Conservation (phyloP, 2,113 vertebrate genomes). For the Dromaius novaehollandiae region DNA sequence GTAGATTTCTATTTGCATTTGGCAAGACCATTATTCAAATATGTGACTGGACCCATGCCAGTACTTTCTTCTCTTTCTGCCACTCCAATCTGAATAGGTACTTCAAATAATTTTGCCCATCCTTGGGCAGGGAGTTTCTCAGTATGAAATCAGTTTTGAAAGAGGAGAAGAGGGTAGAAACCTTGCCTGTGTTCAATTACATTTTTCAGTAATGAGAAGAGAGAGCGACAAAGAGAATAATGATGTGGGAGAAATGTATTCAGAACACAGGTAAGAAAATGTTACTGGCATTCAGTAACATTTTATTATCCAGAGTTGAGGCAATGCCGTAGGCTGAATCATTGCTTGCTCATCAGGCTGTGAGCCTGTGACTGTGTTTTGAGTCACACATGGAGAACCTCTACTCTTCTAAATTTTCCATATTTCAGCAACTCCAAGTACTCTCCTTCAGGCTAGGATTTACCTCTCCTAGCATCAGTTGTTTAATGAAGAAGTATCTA, state of each 20-base stretch:
- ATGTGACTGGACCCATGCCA: background rate
- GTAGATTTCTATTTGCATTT: background rate
- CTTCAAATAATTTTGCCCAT: background rate
- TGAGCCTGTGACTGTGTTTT: background rate
- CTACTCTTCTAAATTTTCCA: background rate
- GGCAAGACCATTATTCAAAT: background rate
- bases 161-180: background rate
- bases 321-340: background rate
- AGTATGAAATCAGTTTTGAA: background rate
- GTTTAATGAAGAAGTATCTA: background rate
- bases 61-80: background rate
- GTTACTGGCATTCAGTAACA: background rate
- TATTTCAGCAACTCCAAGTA: background rate
- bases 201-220: background rate
- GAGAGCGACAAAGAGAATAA: background rate
- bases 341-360: background rate
- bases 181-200: background rate
- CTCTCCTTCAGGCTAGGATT: background rate
- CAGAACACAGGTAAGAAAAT: background rate
- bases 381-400: background rate
- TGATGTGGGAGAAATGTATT: background rate
- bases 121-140: background rate
- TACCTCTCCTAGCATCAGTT: background rate
- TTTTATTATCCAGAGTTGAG: background rate
- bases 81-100: background rate